These are phyloP conservation scores for Corvus moneduloides DNA, from an alignment of 2,113 vertebrate genomes.

Conservation along the genomic window DNA sequence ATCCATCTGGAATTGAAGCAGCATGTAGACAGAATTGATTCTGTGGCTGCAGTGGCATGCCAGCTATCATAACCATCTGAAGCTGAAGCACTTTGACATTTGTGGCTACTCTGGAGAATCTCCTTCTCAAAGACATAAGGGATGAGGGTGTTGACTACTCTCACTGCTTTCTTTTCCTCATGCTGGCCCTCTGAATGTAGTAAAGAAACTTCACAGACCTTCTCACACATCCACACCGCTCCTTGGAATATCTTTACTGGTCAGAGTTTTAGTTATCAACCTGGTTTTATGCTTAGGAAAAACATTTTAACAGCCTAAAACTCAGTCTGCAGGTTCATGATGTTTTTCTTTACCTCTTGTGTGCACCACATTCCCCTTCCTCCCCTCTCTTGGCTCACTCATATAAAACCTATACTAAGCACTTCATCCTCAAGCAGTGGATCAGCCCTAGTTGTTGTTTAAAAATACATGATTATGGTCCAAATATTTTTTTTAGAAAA, in stretches of 20 bases:
- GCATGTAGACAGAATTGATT: neutral
- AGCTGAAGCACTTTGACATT: neutral
- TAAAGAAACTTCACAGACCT: neutral
- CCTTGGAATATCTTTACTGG: neutral
- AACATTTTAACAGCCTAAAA: neutral
- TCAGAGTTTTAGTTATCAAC: neutral
- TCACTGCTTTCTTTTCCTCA: neutral
- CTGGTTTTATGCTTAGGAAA: neutral
- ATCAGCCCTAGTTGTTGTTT: neutral
- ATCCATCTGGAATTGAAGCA: slow-evolving; percentile 35
- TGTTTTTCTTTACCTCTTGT: neutral
- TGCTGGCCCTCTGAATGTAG: neutral
- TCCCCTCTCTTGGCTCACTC: neutral
- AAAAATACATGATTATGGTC: neutral
- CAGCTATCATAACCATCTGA: neutral
- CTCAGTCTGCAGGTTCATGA: neutral
- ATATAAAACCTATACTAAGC: neutral
- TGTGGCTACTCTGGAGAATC: neutral
- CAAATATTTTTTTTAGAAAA: neutral
- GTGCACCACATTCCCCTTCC: neutral
- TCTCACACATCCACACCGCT: neutral
- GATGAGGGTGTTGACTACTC: neutral
- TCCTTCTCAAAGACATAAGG: neutral
- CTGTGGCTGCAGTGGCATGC: neutral
- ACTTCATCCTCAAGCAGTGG: neutral